Evolutionary conservation across 2,888 invertebrate genomes (phyloP), one percentile per base, ranked within the genome.

Genomic region (Sesamia inferens): DNA sequence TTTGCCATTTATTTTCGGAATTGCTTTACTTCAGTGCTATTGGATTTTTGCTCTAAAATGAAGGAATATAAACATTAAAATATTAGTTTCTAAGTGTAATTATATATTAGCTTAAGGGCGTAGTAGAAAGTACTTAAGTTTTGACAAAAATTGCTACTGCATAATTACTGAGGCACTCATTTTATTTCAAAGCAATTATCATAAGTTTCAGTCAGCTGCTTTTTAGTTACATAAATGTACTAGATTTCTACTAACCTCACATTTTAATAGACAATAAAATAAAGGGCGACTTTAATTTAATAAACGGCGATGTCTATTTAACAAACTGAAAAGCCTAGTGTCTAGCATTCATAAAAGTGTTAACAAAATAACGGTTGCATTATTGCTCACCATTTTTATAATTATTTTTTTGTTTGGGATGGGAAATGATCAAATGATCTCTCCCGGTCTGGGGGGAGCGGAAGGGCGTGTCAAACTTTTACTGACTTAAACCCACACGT

Each of bases 1-100:
- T 61, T 54, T 42, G 47, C 62, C 24, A 64, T 72, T 71, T 66
- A 58, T 64, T 65, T 79, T 31, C 44, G 14, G 63, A 51, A 78
- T 77, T 47, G 58, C 47, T 63, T 63, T 44, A 22, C 55, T 31
- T 44, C 1, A 13, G 54, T 44, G 44, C 8, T 51, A 31, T 68
- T 44, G 11, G n/a, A 31, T 57, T 68, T 81, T 65, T 19, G 19
- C 16, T 80, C 10, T 19, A 13, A 57, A 79, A 10, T 14, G 0
- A 16, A 1, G 16, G 19, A 48, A 19, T 19, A 44, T 19, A 31
- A 55, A 16, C 10, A 48, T 48, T 61, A 59, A 42, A 51, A 54
- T 58, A 22, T 59, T 16, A 44, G 1, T 13, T 58, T 59, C 31
- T 8, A 4, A 22, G 54, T 6, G 7, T 7, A 39, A 4, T 39